Percentiles rank a stretch among this genome's conserved stretches.
phyloP scores from a whole-genome alignment of 2,113 vertebrate genomes.

The Microcebus tavaratra region DNA sequence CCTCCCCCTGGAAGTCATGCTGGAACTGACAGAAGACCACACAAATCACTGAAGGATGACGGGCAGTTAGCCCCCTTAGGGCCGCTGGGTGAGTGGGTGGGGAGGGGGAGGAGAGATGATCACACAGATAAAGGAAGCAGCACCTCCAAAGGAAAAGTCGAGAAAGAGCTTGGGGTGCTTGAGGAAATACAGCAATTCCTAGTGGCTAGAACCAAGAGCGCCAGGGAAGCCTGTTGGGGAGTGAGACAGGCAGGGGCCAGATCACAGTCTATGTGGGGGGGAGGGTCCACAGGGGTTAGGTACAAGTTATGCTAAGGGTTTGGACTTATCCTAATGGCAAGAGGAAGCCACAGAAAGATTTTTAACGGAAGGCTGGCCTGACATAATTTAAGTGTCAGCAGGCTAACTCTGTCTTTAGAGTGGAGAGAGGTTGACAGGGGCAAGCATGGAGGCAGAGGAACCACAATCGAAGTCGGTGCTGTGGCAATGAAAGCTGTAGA shows the following conservation, averaged over 20 bases:
- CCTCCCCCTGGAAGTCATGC: not conserved
- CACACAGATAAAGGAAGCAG: not conserved
- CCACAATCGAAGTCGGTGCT: not conserved
- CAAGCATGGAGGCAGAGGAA: not conserved
- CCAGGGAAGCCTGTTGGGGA: too few relatives aligned
- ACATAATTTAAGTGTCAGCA: not conserved
- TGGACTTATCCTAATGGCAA: not conserved
- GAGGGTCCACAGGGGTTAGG: too few relatives aligned
- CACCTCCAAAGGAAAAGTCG: not conserved
- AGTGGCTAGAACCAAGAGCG: not conserved
- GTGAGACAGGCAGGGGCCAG: not conserved
- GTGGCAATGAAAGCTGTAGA: rapidly evolving
- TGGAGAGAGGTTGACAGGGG: rapidly evolving
- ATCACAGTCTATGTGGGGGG: rapidly evolving
- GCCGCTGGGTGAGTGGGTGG: too few relatives aligned
- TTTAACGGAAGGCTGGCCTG: not conserved
- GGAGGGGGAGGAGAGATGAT: not conserved
- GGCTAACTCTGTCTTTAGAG: too few relatives aligned
- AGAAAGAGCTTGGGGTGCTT: not conserved
- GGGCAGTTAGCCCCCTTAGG: too few relatives aligned
- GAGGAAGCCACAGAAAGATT: not conserved
- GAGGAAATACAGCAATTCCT: not conserved
- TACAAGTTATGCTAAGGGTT: not conserved
- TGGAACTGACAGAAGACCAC: not conserved
- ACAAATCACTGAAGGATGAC: not conserved